Conservation (phyloP, 2,888 invertebrate species). For the Meandrusa payeni region DNA sequence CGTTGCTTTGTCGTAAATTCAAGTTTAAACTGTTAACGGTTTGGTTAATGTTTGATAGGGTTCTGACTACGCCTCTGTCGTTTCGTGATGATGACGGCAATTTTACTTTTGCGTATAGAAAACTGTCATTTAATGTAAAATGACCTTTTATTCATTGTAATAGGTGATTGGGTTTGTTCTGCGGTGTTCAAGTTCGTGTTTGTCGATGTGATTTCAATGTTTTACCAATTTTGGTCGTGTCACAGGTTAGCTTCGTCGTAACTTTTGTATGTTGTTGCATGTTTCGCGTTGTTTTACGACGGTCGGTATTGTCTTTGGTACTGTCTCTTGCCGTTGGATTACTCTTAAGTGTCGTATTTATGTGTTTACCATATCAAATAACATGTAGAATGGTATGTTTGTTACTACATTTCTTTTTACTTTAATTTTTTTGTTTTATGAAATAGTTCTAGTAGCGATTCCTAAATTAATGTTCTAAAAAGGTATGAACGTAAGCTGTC, state of each 20-base stretch:
- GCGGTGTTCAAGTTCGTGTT: constrained; percentile 7
- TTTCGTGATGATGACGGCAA: constrained; percentile 12
- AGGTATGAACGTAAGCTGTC: too few species aligned
- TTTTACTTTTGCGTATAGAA: not conserved
- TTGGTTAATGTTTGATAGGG: constrained; percentile 34
- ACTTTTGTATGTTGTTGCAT: constrained; percentile 29
- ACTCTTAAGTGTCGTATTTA: constrained; percentile 4
- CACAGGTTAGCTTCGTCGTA: constrained; percentile 37
- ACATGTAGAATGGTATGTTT: too few species aligned
- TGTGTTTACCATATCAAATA: not conserved
- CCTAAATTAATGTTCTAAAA: too few species aligned
- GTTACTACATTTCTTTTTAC: too few species aligned
- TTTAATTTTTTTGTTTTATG: too few species aligned
- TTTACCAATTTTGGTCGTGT: constrained; percentile 39
- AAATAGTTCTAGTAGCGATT: too few species aligned
- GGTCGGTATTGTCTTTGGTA: constrained; percentile 7
- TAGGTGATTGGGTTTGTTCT: constrained; percentile 13
- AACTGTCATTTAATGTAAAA: constrained; percentile 9
- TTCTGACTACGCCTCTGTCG: constrained; percentile 30
- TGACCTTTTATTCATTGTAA: constrained; percentile 14
- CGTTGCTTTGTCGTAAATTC: constrained; percentile 13
- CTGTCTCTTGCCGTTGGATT: not conserved
- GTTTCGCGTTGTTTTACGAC: constrained; percentile 16
- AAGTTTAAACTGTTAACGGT: constrained; percentile 28
- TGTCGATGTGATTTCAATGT: constrained; percentile 33